phyloP scores from a whole-genome alignment of 2,113 vertebrate species.

The Enhydra lutris region DNA sequence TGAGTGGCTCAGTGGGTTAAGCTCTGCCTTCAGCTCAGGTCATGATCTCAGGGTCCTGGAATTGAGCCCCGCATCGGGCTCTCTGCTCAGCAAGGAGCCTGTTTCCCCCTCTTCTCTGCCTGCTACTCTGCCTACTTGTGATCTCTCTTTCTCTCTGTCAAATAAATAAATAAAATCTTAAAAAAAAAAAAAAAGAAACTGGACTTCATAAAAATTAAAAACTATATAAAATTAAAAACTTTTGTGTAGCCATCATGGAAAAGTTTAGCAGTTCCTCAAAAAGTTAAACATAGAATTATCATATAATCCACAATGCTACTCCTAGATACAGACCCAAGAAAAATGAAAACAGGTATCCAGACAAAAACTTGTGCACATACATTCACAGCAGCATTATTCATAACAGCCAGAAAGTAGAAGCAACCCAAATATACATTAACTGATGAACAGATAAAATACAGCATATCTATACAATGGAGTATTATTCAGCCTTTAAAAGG shows the following conservation, averaged over 20 bases:
- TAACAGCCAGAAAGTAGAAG: neutral
- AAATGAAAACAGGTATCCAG: neutral
- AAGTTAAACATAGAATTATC: neutral
- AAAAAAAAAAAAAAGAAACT: no score
- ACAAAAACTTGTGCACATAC: neutral
- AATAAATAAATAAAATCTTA: no score
- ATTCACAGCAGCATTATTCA: neutral
- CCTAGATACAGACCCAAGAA: neutral
- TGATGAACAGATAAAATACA: neutral
- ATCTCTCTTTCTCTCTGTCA: no score
- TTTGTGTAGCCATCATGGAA: neutral
- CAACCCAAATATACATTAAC: neutral
- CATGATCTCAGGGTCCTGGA: no score
- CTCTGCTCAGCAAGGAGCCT: no score
- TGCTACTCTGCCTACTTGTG: no score
- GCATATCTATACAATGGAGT: no score
- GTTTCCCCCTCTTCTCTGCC: no score
- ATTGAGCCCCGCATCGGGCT: no score
- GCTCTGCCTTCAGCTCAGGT: no score
- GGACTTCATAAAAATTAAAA: neutral
- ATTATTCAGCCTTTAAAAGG: neutral
- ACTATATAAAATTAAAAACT: neutral
- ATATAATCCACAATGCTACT: neutral
- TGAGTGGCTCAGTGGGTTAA: no score
- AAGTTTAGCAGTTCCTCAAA: neutral